These are phyloP conservation scores for Nowickia ferox DNA, from an alignment of 2,888 invertebrate species.

Conservation along the genomic window DNA sequence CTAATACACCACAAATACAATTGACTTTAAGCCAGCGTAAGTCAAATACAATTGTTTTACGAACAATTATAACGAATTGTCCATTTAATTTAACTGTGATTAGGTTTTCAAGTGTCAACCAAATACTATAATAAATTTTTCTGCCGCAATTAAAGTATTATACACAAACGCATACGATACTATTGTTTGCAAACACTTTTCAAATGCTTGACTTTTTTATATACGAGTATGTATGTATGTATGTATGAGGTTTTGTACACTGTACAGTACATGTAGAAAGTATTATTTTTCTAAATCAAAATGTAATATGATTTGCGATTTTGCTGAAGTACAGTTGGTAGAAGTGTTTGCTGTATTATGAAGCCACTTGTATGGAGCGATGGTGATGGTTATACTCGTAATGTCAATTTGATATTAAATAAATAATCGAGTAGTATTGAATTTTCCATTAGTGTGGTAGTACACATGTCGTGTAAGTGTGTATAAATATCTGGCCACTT, in stretches of 20 bases:
- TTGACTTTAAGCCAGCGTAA: constrained; percentile 79
- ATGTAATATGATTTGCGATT: constrained; percentile 8
- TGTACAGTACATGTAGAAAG: background rate
- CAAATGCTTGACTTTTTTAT: constrained; percentile 15
- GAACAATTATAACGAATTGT: constrained; percentile 30
- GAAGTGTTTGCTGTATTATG: constrained; percentile 33
- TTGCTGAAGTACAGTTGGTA: constrained; percentile 18
- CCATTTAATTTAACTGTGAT: constrained; percentile 34
- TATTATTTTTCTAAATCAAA: constrained; percentile 17
- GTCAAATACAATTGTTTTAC: constrained; percentile 65
- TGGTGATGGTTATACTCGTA: background rate
- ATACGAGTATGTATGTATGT: background rate
- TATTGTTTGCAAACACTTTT: constrained; percentile 45
- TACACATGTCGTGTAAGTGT: constrained; percentile 9
- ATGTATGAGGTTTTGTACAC: background rate
- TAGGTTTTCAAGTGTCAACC: constrained; percentile 54
- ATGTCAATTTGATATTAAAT: constrained; percentile 52
- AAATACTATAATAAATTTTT: constrained; percentile 44
- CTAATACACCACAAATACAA: constrained; percentile 73
- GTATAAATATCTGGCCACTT: background rate
- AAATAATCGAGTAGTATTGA: constrained; percentile 32
- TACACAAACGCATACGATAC: background rate
- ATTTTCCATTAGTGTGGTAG: constrained; percentile 11
- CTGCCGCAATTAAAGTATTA: constrained; percentile 44
- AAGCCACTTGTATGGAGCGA: constrained; percentile 26